Base-by-base conservation (phyloP, 2,888 invertebrate genomes). In the Microplitis manilae region DNA sequence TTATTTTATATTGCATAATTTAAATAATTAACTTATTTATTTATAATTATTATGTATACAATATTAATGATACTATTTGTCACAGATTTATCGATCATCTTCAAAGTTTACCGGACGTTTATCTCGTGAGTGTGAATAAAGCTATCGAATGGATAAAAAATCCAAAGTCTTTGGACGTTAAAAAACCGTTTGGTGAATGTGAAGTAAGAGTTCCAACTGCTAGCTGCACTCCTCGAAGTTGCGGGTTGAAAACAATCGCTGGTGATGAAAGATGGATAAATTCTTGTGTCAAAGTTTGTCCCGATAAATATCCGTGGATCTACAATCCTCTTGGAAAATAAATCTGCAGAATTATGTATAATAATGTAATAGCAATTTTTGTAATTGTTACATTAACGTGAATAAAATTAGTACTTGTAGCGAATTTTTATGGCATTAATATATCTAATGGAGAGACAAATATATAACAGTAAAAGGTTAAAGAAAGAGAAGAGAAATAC, bases 141-240 rank as follows among this genome's bases (percentile, higher is more conserved):
- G 92, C 92, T 0, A 85, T 93, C 6, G 91, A 93, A 67, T 94
- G 93, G 93, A 89, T 92, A 0, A 90, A 91, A 83, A 90, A 92
- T 73, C 93, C 94, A 0, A 84, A 91, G 0, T 89, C 91, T 0
- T 20, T 92, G 0, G 79, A 87, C 0, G 78, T 85, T 4, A 75
- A 80, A 65, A 77, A 76, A 69, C 83, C 82, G 90, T 73, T 83
- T 92, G 80, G 81, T 62, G 40, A 75, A 68, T 60, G 84, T 86
- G 13, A 90, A 87, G 87, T 84, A 84, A 69, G 80, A 69, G 69
- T 80, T 73, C 79, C 87, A 84, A 75, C 84, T 79, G 74, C 81
- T 15, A 79, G 83, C n/a, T 88, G 88, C 73, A 75, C 41, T 0
- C 76, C 83, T 6, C 76, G 59, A 1, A 82, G 76, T 7, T 89